A percentile compares a stretch with the other conserved stretches of the same genome.
Evolutionary conservation across 2,888 invertebrate species (phyloP).

Genomic region (Drosophila paranaensis): DNA sequence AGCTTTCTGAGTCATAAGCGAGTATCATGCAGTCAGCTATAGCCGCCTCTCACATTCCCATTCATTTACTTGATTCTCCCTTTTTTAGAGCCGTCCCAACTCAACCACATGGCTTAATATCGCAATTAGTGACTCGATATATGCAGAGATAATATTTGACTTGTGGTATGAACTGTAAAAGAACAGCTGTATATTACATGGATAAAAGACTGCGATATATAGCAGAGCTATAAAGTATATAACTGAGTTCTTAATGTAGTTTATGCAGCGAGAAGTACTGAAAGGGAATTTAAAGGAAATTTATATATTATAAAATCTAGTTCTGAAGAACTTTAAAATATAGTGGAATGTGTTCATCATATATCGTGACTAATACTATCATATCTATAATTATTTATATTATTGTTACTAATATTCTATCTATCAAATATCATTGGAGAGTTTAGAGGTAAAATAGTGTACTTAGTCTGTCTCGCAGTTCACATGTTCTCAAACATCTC

Average conservation of each 20-base stretch:
- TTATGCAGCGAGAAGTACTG: neutral
- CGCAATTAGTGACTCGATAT: conserved; percentile 52
- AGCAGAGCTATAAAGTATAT: neutral
- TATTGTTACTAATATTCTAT: no score
- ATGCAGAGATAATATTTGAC: conserved; percentile 32
- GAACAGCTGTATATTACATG: neutral
- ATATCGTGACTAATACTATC: no score
- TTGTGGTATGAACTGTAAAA: conserved; percentile 22
- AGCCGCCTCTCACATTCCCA: neutral
- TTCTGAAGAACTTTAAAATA: neutral
- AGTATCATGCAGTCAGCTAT: neutral
- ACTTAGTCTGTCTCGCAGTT: no score
- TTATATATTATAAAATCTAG: neutral
- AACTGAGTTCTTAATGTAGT: neutral
- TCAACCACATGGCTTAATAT: conserved; percentile 52
- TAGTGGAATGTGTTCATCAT: no score
- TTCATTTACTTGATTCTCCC: neutral
- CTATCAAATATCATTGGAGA: no score
- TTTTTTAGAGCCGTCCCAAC: conserved; percentile 10
- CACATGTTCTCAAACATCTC: neutral
- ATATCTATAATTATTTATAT: no score
- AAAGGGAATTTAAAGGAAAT: no score
- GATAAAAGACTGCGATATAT: neutral
- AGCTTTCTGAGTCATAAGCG: rapidly evolving
- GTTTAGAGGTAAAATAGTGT: no score